phyloP scores from a whole-genome alignment of 2,888 invertebrate genomes.

The Byasa hedistus region DNA sequence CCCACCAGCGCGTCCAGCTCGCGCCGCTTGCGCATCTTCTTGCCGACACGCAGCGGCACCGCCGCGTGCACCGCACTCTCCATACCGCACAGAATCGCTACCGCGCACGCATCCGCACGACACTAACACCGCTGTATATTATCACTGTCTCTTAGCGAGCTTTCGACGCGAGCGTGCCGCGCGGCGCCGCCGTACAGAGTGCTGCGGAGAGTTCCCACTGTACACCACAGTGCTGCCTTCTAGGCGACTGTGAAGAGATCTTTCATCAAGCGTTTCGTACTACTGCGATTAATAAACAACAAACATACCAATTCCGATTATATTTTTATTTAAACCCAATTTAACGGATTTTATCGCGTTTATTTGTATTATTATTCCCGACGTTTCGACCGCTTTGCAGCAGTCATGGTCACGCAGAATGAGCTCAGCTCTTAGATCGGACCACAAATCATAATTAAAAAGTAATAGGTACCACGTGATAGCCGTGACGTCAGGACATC shows the following conservation, averaged over 20 bases:
- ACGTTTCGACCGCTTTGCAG: too few relatives aligned
- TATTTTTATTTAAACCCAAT: too few relatives aligned
- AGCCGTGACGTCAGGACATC: too few relatives aligned
- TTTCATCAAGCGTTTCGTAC: constrained; percentile 12
- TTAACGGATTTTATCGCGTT: too few relatives aligned
- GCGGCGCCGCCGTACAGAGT: constrained; percentile 53
- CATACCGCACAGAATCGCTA: constrained; percentile 61
- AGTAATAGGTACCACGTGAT: too few relatives aligned
- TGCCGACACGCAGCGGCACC: constrained; percentile 83
- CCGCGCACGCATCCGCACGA: constrained; percentile 65
- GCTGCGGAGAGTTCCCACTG: constrained; percentile 42
- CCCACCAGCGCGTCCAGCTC: constrained; percentile 86
- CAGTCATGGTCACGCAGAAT: too few relatives aligned
- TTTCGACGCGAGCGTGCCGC: constrained; percentile 49
- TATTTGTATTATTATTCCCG: too few relatives aligned
- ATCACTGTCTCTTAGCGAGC: constrained; percentile 44
- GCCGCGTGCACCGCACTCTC: constrained; percentile 81
- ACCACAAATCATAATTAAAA: too few relatives aligned
- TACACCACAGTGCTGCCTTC: constrained; percentile 31
- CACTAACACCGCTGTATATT: constrained; percentile 35
- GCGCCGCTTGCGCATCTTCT: constrained; percentile 88
- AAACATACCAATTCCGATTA: too few relatives aligned
- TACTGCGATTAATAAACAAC: too few relatives aligned
- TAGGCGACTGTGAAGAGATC: constrained; percentile 15
- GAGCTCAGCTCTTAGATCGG: too few relatives aligned